Percentiles rank a stretch among this genome's conserved stretches.
These are phyloP conservation scores for Drosophila birchii DNA, from an alignment of 2,888 invertebrate species.

Conservation along the genomic window DNA sequence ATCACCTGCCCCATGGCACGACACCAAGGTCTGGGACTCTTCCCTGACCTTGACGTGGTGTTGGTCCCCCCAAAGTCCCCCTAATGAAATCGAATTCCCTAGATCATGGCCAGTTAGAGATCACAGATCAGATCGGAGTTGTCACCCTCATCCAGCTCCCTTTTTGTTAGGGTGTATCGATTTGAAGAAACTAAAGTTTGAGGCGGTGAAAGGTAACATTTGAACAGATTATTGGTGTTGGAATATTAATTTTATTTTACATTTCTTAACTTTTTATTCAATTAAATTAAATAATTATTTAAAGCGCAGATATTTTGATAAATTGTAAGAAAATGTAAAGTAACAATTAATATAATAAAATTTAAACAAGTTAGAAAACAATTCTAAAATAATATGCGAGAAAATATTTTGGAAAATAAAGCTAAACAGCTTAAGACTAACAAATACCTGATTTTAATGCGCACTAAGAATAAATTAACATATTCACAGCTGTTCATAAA, in stretches of 20 bases:
- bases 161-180: constrained; percentile 15
- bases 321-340: neutral
- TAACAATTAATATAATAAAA: neutral
- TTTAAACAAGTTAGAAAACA: neutral
- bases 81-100: constrained; percentile 11
- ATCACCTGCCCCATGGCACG: constrained; percentile 12
- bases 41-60: constrained; percentile 46
- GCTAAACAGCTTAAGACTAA: neutral
- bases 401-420: neutral
- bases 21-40: constrained; percentile 25
- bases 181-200: neutral
- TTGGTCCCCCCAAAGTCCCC: neutral
- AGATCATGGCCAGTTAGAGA: constrained; percentile 35
- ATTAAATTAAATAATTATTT: neutral
- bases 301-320: neutral
- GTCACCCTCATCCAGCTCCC: constrained; percentile 4
- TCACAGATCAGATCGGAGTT: constrained; percentile 30
- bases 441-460: neutral
- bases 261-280: neutral
- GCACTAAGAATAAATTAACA: neutral
- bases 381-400: neutral
- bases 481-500: neutral
- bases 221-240: neutral
- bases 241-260: neutral
- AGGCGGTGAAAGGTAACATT: neutral